These are phyloP conservation scores for Trinectes maculatus DNA, from an alignment of 2,113 vertebrate species.

Conservation along the genomic window DNA sequence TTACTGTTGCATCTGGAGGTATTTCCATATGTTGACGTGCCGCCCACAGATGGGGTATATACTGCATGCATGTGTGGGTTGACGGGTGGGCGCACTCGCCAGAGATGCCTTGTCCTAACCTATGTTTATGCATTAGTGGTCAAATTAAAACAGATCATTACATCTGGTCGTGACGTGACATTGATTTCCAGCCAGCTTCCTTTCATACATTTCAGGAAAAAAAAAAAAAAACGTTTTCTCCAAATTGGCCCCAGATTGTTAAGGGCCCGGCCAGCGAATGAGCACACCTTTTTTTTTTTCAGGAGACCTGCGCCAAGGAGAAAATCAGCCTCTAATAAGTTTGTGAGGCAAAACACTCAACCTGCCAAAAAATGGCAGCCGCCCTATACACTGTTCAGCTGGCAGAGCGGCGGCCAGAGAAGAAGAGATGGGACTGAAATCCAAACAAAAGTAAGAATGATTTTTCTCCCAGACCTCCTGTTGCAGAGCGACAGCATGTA, in stretches of 20 bases:
- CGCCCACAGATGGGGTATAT: background rate
- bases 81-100: constrained; percentile 14
- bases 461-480: constrained; percentile 59
- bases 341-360: constrained; percentile 52
- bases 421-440: constrained; percentile 53
- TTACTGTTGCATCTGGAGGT: constrained; percentile 34
- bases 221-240: constrained; percentile 15
- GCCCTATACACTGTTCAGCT: constrained; percentile 56
- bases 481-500: constrained; percentile 54
- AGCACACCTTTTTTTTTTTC: constrained; percentile 66
- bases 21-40: constrained; percentile 35
- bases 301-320: constrained; percentile 32
- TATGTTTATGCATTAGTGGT: constrained; percentile 55
- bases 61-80: constrained; percentile 14
- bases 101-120: constrained; percentile 32
- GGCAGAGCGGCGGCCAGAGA: constrained; percentile 40
- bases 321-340: constrained; percentile 60
- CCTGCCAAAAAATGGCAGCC: constrained; percentile 71
- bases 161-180: constrained; percentile 60
- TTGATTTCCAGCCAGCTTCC: constrained; percentile 36
- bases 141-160: constrained; percentile 64
- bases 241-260: constrained; percentile 47
- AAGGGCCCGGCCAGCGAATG: constrained; percentile 15
- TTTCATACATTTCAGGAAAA: constrained; percentile 32
- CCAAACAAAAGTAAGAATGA: constrained; percentile 42